phyloP scores from a whole-genome alignment of 2,113 vertebrate genomes.

The Crotalus tigris region DNA sequence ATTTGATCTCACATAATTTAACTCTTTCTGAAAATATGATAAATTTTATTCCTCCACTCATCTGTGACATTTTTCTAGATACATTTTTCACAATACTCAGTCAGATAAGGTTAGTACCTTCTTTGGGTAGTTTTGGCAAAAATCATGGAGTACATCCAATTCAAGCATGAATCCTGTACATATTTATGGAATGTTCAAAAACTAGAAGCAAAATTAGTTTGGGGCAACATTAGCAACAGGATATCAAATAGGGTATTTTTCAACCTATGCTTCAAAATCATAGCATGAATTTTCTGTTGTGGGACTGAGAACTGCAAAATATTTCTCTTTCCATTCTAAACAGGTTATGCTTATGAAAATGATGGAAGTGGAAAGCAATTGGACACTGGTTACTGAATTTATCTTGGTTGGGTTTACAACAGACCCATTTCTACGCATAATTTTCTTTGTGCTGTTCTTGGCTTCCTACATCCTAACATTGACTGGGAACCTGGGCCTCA shows the following conservation, averaged over 20 bases:
- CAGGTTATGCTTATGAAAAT: background rate
- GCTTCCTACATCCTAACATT: constrained; percentile 39
- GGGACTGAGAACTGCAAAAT: background rate
- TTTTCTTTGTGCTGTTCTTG: constrained; percentile 52
- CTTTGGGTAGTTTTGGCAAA: background rate
- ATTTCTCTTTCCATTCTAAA: background rate
- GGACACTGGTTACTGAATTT: constrained; percentile 26
- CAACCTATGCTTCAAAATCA: background rate
- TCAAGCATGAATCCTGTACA: background rate
- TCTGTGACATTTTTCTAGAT: background rate
- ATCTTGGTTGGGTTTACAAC: constrained; percentile 45
- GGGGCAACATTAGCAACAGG: background rate
- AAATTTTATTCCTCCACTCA: background rate
- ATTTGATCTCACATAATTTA: background rate
- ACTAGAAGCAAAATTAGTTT: background rate
- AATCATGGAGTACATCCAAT: background rate
- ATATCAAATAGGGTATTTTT: background rate
- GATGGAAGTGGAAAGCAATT: background rate
- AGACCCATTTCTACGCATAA: background rate
- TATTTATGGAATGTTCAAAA: background rate
- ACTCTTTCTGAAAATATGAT: background rate
- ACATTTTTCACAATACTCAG: background rate
- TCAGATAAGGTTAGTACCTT: background rate
- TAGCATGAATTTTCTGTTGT: background rate
- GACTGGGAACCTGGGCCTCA: constrained; percentile 40